Percentiles rank a stretch among this genome's conserved stretches.
Conservation (phyloP, 1,140 invertebrate species). For the Drosophila ogumai region DNA sequence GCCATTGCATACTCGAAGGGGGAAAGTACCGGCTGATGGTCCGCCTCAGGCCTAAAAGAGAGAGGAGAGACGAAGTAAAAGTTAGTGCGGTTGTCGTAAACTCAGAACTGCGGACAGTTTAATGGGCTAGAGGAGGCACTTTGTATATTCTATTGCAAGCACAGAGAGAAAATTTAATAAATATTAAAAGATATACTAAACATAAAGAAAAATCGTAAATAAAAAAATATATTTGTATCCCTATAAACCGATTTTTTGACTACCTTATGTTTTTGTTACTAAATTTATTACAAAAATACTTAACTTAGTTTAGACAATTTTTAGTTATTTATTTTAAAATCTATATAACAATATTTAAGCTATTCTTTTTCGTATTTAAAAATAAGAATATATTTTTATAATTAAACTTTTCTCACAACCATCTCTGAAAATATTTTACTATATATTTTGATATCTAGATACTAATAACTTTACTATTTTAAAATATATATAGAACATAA, state of each 20-base stretch:
- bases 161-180: not conserved
- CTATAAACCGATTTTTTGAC: no score
- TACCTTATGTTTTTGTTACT: no score
- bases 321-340: no score
- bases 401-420: no score
- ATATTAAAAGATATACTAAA: not conserved
- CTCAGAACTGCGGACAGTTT: slow-evolving; percentile 74
- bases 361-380: not conserved
- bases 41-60: slow-evolving; percentile 33
- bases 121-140: slow-evolving; percentile 47
- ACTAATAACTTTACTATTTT: no score
- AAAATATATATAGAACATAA: no score
- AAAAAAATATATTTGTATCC: no score
- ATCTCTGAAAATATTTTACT: no score
- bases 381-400: slow-evolving; percentile 3
- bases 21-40: slow-evolving; percentile 21
- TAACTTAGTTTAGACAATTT: no score
- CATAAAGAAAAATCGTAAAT: not conserved
- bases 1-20: slow-evolving; percentile 74
- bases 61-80: not conserved
- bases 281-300: no score
- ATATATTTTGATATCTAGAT: no score
- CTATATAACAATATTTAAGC: not conserved
- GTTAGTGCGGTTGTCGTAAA: slow-evolving; percentile 77
- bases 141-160: slow-evolving; percentile 3